Base-by-base conservation (phyloP, 2,888 invertebrate species). In the Drosophila acutilabella region DNA sequence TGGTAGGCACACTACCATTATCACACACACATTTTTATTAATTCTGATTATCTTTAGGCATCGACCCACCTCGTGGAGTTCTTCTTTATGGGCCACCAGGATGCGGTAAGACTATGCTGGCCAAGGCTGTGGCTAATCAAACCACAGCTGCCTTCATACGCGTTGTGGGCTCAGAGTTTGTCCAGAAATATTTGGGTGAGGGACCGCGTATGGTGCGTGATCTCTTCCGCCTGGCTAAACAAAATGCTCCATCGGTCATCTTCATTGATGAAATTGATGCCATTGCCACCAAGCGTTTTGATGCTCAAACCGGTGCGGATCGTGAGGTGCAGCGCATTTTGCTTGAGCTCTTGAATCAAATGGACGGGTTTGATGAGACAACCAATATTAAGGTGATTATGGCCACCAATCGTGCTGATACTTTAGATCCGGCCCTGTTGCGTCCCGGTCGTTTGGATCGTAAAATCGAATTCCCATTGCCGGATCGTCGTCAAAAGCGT, bases 181-280 rank as follows among this genome's bases (percentile, higher is more conserved):
- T 99, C 2, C 99, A 99, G 93, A 99, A 99, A 92, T 99, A 99
- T 92, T 94, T 99, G 64, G 99, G 99, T 38, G 99, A 99, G 92
- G 99, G 99, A 0, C 99, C 99, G 0, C 95, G 99, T 56, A 99
- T 99, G 99, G 99, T 99, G 30, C 95, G 99, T 71, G 99, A 99
- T 92, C 98, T 99, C 8, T 99, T 99, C 93, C 96, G 99, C 86
- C 94, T 99, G 70, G 99, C 99, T 14, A 98, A 99, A 92, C 99
- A 99, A 93, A 99, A 99, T 93, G 96, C 99, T 2, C 99, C 99
- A 0, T 98, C 99, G 0, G 99, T 99, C 85, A 99, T 99, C 87
- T 99, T 99, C 92, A 99, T 99, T 90, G 99, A 99, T 93, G 99
- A 99, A 94, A 99, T 99, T 88, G 99, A 99, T 93, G 99, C 99